These are phyloP conservation scores for Circaetus gallicus DNA, from an alignment of 2,113 vertebrate genomes.

Conservation along the genomic window DNA sequence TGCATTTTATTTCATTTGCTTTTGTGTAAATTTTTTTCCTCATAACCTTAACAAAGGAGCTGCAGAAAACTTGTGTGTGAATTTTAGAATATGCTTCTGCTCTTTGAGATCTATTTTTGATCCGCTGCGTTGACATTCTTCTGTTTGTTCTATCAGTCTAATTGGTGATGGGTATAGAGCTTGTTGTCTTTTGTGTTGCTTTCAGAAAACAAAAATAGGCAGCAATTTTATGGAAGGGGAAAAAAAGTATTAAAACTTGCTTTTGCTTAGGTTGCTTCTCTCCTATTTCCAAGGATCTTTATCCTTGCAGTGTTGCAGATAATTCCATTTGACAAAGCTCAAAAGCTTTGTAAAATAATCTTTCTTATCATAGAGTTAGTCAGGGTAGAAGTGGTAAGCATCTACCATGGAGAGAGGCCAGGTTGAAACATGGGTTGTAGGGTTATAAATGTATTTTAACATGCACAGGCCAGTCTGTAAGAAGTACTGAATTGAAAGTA, in stretches of 20 bases:
- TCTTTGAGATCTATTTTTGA: background rate
- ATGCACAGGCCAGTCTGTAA: background rate
- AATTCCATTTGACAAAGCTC: background rate
- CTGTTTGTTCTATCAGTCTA: background rate
- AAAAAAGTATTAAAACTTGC: background rate
- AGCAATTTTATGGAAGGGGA: background rate
- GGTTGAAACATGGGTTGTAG: background rate
- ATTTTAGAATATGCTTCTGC: background rate
- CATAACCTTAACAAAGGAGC: background rate
- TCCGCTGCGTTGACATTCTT: background rate
- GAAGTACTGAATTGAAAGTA: background rate
- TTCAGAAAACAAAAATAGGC: background rate
- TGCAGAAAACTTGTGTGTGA: background rate
- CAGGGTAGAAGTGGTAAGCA: background rate
- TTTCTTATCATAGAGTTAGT: background rate
- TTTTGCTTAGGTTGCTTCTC: background rate
- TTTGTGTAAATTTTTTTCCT: background rate
- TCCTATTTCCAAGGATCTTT: background rate
- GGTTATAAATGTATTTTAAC: background rate
- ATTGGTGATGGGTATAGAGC: background rate
- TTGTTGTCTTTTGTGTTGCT: background rate
- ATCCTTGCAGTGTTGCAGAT: background rate
- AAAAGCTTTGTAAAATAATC: background rate
- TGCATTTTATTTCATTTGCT: background rate
- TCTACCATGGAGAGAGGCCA: too few relatives aligned